Conservation (phyloP, 2,888 invertebrate species). For the Plebejus argus region DNA sequence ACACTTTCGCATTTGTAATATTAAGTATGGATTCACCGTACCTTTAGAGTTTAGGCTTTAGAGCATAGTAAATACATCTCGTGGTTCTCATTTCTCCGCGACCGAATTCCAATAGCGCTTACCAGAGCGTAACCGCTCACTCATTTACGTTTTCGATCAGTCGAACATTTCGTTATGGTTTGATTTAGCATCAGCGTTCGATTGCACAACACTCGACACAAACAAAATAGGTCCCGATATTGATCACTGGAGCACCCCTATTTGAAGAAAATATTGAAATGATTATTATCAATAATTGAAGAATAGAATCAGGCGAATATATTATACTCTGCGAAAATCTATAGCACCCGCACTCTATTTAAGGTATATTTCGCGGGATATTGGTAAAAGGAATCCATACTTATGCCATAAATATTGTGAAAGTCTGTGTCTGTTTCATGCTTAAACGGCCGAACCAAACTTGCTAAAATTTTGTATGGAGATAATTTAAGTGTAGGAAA, state of each 20-base stretch:
- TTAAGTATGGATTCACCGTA: too few species aligned
- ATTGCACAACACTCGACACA: not conserved
- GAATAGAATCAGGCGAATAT: too few species aligned
- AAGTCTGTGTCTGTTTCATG: too few species aligned
- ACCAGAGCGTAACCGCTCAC: slow-evolving; percentile 35
- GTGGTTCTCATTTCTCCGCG: slow-evolving; percentile 34
- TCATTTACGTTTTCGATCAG: slow-evolving; percentile 31
- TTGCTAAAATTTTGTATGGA: not conserved
- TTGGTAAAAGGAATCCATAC: too few species aligned
- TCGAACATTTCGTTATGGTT: slow-evolving; percentile 31
- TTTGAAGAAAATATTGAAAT: not conserved
- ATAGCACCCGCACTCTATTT: too few species aligned
- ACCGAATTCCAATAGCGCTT: slow-evolving; percentile 35
- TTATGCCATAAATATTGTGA: too few species aligned
- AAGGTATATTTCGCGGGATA: too few species aligned
- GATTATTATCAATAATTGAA: not conserved
- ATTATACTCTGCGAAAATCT: too few species aligned
- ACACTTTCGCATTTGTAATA: too few species aligned
- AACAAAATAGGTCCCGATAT: not conserved
- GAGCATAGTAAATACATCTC: not conserved
- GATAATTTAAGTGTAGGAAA: not conserved
- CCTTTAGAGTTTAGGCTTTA: too few species aligned
- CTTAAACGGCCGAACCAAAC: too few species aligned
- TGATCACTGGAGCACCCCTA: not conserved
- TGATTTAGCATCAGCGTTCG: slow-evolving; percentile 22